phyloP scores from a whole-genome alignment of 2,888 invertebrate genomes.

The Lasioglossum marginatum region DNA sequence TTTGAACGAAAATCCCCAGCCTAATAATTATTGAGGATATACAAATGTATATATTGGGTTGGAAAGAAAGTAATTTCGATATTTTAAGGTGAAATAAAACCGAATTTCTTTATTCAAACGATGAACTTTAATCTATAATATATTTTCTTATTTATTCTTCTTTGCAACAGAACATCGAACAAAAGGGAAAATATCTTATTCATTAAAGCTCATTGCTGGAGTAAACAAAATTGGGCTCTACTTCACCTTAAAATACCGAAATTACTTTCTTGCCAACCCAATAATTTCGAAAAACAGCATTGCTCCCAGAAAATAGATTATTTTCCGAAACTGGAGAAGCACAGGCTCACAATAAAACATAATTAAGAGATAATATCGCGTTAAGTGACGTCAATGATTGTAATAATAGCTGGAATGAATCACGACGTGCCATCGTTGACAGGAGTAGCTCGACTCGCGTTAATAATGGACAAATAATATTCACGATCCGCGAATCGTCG shows the following conservation, averaged over 20 bases:
- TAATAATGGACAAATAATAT: conserved; percentile 9
- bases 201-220: too few species aligned
- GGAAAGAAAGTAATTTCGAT: too few species aligned
- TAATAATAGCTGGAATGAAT: background rate
- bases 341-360: background rate
- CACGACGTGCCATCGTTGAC: background rate
- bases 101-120: too few species aligned
- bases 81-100: too few species aligned
- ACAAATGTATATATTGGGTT: background rate
- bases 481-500: conserved; percentile 31
- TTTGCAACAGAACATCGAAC: too few species aligned
- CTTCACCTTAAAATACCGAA: too few species aligned
- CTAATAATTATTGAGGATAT: background rate
- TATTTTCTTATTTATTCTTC: too few species aligned
- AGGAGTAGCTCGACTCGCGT: background rate
- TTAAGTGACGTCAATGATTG: background rate
- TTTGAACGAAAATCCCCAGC: background rate
- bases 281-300: background rate
- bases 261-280: too few species aligned
- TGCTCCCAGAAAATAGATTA: background rate
- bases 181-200: too few species aligned
- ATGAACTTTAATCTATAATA: too few species aligned
- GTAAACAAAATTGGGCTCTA: too few species aligned
- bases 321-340: background rate
- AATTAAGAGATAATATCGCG: background rate